These are phyloP conservation scores for Protosalanx chinensis DNA, from an alignment of 2,797 vertebrate genomes.

Conservation along the genomic window DNA sequence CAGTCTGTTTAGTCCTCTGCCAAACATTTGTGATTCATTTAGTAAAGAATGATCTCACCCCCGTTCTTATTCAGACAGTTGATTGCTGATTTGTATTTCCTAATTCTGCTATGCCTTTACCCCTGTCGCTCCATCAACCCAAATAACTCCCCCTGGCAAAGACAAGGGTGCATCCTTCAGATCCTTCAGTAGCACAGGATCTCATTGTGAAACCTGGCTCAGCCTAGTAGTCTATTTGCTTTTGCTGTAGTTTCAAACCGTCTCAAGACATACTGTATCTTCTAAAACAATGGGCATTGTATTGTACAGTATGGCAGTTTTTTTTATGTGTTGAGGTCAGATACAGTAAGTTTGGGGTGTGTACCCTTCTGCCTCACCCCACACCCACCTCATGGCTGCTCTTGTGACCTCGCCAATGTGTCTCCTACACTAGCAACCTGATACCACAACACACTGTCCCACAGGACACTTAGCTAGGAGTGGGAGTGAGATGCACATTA, in stretches of 20 bases:
- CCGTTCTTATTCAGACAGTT: neutral
- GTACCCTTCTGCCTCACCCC: too few relatives aligned
- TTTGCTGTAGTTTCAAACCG: neutral
- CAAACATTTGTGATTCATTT: conserved; percentile 28
- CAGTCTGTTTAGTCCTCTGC: conserved; percentile 18
- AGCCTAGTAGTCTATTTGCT: neutral
- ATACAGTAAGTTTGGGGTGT: neutral
- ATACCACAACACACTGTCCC: conserved; percentile 7
- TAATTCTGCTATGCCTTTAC: neutral
- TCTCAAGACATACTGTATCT: neutral
- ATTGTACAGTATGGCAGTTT: too few relatives aligned
- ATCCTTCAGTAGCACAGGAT: neutral
- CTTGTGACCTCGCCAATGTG: conserved; percentile 12
- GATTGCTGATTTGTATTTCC: conserved; percentile 17
- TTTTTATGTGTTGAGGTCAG: neutral
- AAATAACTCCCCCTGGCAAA: neutral
- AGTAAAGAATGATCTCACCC: conserved; percentile 22
- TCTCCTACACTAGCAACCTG: conserved; percentile 5
- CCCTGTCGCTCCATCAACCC: neutral
- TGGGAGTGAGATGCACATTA: neutral
- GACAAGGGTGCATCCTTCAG: neutral
- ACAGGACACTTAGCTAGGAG: neutral
- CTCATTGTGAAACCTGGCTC: neutral
- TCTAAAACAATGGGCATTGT: neutral
- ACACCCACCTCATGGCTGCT: neutral